Evolutionary conservation across 2,797 vertebrate genomes (phyloP).

Genomic region (Orestias chungarensis): DNA sequence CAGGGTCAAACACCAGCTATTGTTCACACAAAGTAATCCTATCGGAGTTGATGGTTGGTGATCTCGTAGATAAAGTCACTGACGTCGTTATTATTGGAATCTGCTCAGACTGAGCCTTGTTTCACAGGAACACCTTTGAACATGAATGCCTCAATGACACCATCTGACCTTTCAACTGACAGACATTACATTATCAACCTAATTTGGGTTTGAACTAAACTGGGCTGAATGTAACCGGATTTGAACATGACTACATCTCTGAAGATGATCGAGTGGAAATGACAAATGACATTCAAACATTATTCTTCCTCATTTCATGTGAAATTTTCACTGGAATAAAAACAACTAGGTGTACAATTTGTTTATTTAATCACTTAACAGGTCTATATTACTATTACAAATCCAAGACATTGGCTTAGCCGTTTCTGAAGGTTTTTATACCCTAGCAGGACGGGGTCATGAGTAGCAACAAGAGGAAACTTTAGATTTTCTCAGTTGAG

Average conservation of each 20-base stretch:
- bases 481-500: slow-evolving; percentile 27
- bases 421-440: slow-evolving; percentile 48
- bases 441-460: slow-evolving; percentile 22
- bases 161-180: too few relatives aligned
- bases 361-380: neutral
- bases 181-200: too few relatives aligned
- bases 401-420: neutral
- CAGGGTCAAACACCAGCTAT: neutral
- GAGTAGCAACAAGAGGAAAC: slow-evolving; percentile 38
- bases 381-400: neutral
- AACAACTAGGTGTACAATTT: too few relatives aligned
- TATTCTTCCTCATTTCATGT: neutral
- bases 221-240: too few relatives aligned
- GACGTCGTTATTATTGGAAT: too few relatives aligned
- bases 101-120: too few relatives aligned
- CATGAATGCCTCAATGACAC: too few relatives aligned
- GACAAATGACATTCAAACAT: too few relatives aligned
- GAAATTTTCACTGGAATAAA: neutral
- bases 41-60: too few relatives aligned
- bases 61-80: too few relatives aligned
- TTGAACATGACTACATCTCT: too few relatives aligned
- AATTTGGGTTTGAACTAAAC: neutral
- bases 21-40: neutral
- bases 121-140: too few relatives aligned
- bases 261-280: neutral